These are phyloP conservation scores for Gibbula magus DNA, from an alignment of 2,888 invertebrate species.

Conservation along the genomic window DNA sequence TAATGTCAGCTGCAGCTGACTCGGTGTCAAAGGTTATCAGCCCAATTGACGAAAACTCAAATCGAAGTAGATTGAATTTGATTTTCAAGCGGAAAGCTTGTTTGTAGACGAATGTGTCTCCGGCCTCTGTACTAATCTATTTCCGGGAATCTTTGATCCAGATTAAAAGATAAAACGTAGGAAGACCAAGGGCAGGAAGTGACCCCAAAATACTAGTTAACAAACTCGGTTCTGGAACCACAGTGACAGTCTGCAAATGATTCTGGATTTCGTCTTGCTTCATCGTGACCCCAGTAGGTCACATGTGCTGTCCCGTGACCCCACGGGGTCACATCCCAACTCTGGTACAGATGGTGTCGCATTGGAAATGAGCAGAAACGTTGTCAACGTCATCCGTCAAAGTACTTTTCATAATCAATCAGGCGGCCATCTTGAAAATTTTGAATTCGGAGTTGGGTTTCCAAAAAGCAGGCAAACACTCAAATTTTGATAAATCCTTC, in stretches of 20 bases:
- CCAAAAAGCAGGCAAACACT: conserved; percentile 5
- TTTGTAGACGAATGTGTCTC: not conserved
- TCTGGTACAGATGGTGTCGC: not conserved
- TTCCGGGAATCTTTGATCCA: not conserved
- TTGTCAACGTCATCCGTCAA: too few relatives aligned
- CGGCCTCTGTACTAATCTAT: not conserved
- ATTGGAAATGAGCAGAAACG: not conserved
- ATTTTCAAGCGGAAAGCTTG: not conserved
- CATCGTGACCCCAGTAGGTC: not conserved
- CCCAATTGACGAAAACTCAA: not conserved
- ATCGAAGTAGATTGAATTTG: not conserved
- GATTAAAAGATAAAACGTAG: not conserved
- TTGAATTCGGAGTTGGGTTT: not conserved
- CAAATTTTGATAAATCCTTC: conserved; percentile 17
- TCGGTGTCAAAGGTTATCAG: not conserved
- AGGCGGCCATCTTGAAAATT: not conserved
- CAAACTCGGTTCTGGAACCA: not conserved
- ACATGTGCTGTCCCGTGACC: conserved; percentile 11
- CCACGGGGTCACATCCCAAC: not conserved
- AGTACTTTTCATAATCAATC: not conserved
- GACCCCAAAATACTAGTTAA: not conserved
- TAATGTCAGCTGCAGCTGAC: not conserved
- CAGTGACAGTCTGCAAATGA: not conserved
- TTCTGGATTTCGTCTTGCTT: not conserved
- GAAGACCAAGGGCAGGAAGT: not conserved